Evolutionary conservation across 2,888 invertebrate genomes (phyloP).

Genomic region (Chrysolina haemoptera): DNA sequence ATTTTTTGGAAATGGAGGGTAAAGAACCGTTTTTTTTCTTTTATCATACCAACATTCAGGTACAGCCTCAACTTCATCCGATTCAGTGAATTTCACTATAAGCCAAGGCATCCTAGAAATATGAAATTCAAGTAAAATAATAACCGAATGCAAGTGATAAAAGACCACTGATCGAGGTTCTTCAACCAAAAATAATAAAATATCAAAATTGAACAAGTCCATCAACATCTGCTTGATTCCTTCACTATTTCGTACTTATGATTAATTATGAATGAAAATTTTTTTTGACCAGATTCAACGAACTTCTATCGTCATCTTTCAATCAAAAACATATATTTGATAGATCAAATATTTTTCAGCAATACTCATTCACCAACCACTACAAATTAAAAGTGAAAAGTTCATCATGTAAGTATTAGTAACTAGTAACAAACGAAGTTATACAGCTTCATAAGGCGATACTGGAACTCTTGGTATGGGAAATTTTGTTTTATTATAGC

Average conservation of each 20-base stretch:
- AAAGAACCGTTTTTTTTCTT: background rate
- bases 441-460: background rate
- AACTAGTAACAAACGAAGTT: background rate
- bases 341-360: too few species aligned
- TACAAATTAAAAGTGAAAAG: background rate
- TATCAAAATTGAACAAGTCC: too few species aligned
- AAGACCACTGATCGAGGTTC: background rate
- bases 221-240: too few species aligned
- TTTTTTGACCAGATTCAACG: background rate
- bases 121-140: slow-evolving; percentile 3
- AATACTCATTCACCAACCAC: background rate
- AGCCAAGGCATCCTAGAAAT: slow-evolving; percentile 6
- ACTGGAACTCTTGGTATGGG: background rate
- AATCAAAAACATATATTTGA: too few species aligned
- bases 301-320: too few species aligned
- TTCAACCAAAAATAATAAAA: too few species aligned
- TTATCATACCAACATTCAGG: background rate
- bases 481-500: background rate
- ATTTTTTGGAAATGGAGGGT: slow-evolving; percentile 6
- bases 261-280: background rate
- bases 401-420: background rate
- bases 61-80: slow-evolving; percentile 6
- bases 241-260: too few species aligned
- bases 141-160: background rate
- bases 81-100: slow-evolving; percentile 3